Base-by-base conservation (phyloP, 2,888 invertebrate species). In the Epirrita christyi region DNA sequence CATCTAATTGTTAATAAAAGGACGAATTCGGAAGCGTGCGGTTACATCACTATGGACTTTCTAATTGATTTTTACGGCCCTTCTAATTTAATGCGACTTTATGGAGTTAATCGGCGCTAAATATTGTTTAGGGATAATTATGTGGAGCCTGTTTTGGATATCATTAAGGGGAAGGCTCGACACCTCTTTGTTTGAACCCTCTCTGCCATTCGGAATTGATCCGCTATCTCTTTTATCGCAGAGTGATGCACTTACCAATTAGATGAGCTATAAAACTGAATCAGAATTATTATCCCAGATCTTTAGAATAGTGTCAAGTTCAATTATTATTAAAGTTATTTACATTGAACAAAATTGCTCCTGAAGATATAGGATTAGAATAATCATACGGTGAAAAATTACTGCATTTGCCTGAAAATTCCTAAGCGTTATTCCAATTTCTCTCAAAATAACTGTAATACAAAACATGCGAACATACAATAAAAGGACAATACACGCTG, bases 1-100 rank as follows among this genome's bases (percentile, higher is more conserved):
- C 88, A 87, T 87, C 90, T 91, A 91, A 90, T 91, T 90, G 91
- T 89, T 88, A 90, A 91, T 90, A 90, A 90, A 88, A 87, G 85
- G 82, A 84, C 82, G 76, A 76, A 83, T 85, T 84, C 81, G 78
- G 86, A 84, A 83, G 86, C 87, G 87, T 88, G 87, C 83, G 86
- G 86, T 85, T 83, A 86, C 87, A 86, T 83, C 85, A 83, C 81
- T 71, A 76, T 76, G 75, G 75, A 79, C 75, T 73, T 71, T 78
- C 80, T 90, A 90, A 90, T 89, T 88, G 88, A 88, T 89, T 88
- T 90, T 89, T 89, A 89, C 83, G 81, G 80, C 81, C 75, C 76
- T 77, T 75, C 80, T 81, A 85, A 88, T 83, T 86, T 81, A 80
- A 87, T 81, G 65, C 72, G 79, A 83, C 80, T 81, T 83, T 81